Evolutionary conservation across 2,113 vertebrate genomes (phyloP).

Genomic region (Petaurus breviceps): DNA sequence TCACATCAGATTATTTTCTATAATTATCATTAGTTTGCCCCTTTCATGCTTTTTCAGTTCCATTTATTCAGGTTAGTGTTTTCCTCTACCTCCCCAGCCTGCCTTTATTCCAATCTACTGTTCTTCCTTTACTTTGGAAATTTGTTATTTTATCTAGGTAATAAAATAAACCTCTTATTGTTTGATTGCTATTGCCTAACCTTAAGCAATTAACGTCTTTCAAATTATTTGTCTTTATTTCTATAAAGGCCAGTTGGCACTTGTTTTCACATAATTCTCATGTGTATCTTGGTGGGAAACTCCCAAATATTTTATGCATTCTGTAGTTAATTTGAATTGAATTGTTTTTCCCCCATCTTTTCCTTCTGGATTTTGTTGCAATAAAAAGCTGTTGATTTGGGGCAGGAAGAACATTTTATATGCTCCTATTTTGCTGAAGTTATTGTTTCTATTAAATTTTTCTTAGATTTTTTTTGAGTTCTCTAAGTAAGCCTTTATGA

Average conservation of each 20-base stretch:
- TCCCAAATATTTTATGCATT: not conserved
- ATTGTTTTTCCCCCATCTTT: not conserved
- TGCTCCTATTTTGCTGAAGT: not conserved
- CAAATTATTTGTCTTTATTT: not conserved
- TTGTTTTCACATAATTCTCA: not conserved
- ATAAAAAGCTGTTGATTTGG: not conserved
- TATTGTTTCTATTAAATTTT: not conserved
- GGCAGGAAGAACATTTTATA: not conserved
- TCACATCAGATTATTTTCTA: conserved; percentile 1
- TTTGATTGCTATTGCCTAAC: not conserved
- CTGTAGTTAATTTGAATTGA: not conserved
- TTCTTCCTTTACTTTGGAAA: not conserved
- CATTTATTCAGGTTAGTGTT: conserved; percentile 9
- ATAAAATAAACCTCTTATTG: not conserved
- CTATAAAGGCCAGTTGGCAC: not conserved
- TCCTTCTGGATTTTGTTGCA: not conserved
- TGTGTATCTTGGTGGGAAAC: not conserved
- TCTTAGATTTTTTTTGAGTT: not conserved
- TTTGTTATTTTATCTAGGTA: not conserved
- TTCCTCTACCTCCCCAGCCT: not conserved
- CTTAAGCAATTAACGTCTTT: not conserved
- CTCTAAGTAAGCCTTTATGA: not conserved
- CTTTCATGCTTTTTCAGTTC: conserved; percentile 49
- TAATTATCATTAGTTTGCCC: conserved; percentile 17
- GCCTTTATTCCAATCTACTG: not conserved